phyloP scores from a whole-genome alignment of 2,888 invertebrate species.

The Argyresthia goedartella region DNA sequence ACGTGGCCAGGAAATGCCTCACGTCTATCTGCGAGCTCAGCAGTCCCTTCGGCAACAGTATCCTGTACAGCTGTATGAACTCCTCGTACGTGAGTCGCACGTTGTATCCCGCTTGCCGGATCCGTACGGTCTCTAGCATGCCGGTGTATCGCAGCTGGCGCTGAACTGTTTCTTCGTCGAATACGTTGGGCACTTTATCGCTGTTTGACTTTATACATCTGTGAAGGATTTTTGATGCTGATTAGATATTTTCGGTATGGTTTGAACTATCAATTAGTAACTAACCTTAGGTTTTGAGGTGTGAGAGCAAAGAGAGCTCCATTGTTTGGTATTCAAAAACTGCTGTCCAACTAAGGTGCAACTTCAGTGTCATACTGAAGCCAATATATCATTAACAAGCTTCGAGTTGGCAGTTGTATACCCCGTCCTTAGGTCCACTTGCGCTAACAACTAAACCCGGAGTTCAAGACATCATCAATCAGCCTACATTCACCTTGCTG shows the following conservation, averaged over 20 bases:
- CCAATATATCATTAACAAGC: too few relatives aligned
- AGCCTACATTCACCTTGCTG: too few relatives aligned
- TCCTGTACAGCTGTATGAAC: constrained; percentile 93
- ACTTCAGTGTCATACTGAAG: too few relatives aligned
- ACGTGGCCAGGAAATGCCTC: constrained; percentile 82
- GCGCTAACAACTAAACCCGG: too few relatives aligned
- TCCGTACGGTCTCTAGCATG: constrained; percentile 96
- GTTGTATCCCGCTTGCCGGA: constrained; percentile 95
- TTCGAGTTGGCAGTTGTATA: too few relatives aligned
- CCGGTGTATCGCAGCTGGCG: constrained; percentile 92
- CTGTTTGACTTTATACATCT: constrained; percentile 97
- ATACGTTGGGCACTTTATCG: constrained; percentile 92
- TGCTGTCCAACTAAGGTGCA: background rate
- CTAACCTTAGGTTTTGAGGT: background rate
- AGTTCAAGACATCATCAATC: too few relatives aligned
- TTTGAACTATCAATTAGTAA: background rate
- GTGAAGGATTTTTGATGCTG: constrained; percentile 8
- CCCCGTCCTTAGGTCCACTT: too few relatives aligned
- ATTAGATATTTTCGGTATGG: background rate
- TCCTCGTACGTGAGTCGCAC: constrained; percentile 94
- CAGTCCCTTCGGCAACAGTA: constrained; percentile 88
- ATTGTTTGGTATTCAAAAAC: background rate
- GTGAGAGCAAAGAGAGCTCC: background rate
- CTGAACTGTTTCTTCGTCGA: constrained; percentile 94
- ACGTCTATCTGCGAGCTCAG: constrained; percentile 90